Evolutionary conservation across 2,113 vertebrate genomes (phyloP), one percentile per base, ranked within the genome.

Genomic region (Leucosticte australis): DNA sequence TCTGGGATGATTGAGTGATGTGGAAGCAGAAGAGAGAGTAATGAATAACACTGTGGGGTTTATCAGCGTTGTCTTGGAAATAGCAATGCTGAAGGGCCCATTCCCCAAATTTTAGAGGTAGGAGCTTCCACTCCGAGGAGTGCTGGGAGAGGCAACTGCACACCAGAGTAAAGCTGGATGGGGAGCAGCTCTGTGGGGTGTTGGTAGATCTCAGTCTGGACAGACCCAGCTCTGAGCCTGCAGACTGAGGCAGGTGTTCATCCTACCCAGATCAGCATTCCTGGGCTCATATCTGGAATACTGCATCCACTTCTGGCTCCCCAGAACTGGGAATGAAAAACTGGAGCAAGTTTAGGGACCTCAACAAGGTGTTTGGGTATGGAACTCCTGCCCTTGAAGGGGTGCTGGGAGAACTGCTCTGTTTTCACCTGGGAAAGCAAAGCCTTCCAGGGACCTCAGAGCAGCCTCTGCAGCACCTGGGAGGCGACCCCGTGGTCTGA

Each of bases 21-120:
- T 71, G 31, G 69, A 88, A 73, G 35, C 57, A 60, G 57, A 90
- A 92, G 50, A 94, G 41, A 93, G 59, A 92, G 76, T 73, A 95
- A 86, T 57, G 83, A 92, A 65, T 69, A 88, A 85, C 79, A 70
- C 15, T 82, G 42, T 70, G 53, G 35, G 56, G 63, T 57, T 91
- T 75, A 87, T 82, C 2, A 0, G 64, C 1, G 3, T 33, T 87
- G 37, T 70, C 69, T 74, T 75, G 42, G 77, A 89, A 94, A 78
- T 44, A 64, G 28, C 50, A 37, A 20, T 26, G 69, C 64, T 56
- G 41, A 87, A 83, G 28, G 30, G 46, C 27, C 24, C 30, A 52
- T 81, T 91, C 64, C 46, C 83, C n/a, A 87, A 9, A 65, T 28
- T 80, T 56, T 44, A 49, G 50, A 16, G 31, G 30, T 10, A 73